These are phyloP conservation scores for Callionymus lyra DNA, from an alignment of 2,113 vertebrate genomes.

Conservation along the genomic window DNA sequence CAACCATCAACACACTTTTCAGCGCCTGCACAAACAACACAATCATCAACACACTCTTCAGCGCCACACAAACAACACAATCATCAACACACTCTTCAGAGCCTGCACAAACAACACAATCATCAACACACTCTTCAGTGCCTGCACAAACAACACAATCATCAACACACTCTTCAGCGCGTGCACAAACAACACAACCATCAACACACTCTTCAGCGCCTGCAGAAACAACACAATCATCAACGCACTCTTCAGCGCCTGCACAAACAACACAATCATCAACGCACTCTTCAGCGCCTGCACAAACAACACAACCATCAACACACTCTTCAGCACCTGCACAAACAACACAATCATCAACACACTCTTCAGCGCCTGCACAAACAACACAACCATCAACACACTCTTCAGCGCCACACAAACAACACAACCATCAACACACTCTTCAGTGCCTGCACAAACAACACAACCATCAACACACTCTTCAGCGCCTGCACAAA, in stretches of 20 bases:
- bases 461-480: conserved; percentile 5
- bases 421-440: conserved; percentile 3
- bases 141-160: conserved; percentile 1
- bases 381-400: conserved; percentile 7
- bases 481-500: conserved; percentile 88
- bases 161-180: neutral
- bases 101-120: conserved; percentile 1
- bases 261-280: conserved; percentile 23
- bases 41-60: neutral
- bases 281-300: conserved; percentile 99
- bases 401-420: conserved; percentile 91
- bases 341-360: conserved; percentile 19
- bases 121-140: neutral
- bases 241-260: conserved; percentile 80
- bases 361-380: conserved; percentile 97
- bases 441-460: conserved; percentile 90
- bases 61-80: conserved; percentile 2
- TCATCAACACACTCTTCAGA: neutral
- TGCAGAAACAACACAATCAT: neutral
- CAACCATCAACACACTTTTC: neutral
- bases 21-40: conserved; percentile 4
- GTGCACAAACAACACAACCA: neutral
- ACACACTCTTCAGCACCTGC: conserved; percentile 98
- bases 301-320: conserved; percentile 19
- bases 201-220: neutral